Evolutionary conservation across 2,888 invertebrate genomes (phyloP), one percentile per base, ranked within the genome.

Genomic region (Pseudococcus viburni): DNA sequence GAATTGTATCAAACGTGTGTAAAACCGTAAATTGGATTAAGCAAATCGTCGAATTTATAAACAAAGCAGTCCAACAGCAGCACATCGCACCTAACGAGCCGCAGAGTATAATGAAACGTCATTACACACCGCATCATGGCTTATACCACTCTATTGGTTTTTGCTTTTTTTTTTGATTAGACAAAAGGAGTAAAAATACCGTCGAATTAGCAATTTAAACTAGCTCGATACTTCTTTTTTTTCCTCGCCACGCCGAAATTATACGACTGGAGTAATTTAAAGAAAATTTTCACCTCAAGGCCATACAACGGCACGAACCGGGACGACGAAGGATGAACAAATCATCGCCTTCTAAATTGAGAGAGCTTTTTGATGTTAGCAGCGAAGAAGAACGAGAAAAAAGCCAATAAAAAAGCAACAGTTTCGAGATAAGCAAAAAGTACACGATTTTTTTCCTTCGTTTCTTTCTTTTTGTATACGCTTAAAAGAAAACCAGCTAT

Each of bases 161-260:
- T 73, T 26, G n/a, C 19, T 73, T 26, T 73, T 73, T n/a, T 33
- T 33, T 33, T 73, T 73, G 68, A 73, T 73, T 73, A 73, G 15
- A 33, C 68, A 73, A 73, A 73, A 22, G 68, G 11, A 73, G n/a
- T 33, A 73, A 73, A 73, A 73, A 33, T 73, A 22, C 26, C n/a
- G 19, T n/a, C 8, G 19, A 59, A 73, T 73, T 73, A 73, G 68
- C 68, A 73, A 73, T 73, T 73, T 73, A 73, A 73, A 73, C 26
- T 15, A 33, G 33, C 68, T 73, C 59, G 59, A 59, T 59, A 59
- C 26, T 33, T 33, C 26, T 33, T 33, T 33, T 33, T 33, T 19
- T 59, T 51, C 46, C 2, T 46, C 15, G 19, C 59, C 6, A 19
- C n/a, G 7, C n/a, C 5, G 19, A 59, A 19, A 59, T 59, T 59